Evolutionary conservation across 2,888 invertebrate species (phyloP).

Genomic region (Hermodice carunculata): DNA sequence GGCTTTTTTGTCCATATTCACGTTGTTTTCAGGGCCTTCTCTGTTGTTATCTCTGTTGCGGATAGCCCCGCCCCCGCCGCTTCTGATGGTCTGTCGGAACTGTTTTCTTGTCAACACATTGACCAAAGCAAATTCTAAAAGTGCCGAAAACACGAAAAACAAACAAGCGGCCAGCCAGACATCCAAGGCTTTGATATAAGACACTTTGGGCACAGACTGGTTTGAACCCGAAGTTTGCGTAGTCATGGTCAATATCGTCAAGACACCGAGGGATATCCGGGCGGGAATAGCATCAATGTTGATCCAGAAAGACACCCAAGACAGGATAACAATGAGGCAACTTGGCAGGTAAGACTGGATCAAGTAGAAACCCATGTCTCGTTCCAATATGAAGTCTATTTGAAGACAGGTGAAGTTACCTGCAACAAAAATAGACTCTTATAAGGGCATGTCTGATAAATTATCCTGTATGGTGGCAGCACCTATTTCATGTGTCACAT

Average conservation of each 20-base stretch:
- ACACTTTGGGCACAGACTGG: conserved; percentile 30
- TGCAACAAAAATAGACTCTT: conserved; percentile 32
- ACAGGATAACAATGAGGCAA: conserved; percentile 62
- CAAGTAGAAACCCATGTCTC: conserved; percentile 66
- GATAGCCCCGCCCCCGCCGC: no score
- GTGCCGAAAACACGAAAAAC: conserved; percentile 30
- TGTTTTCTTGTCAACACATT: conserved; percentile 28
- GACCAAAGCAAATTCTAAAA: conserved; percentile 32
- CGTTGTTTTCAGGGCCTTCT: no score
- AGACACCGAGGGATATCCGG: conserved; percentile 28
- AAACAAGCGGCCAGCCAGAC: conserved; percentile 33
- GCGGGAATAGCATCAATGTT: conserved; percentile 35
- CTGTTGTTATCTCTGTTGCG: no score
- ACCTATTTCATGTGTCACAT: no score
- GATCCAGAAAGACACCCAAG: conserved; percentile 64
- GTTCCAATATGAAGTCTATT: conserved; percentile 51
- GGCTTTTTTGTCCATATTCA: no score
- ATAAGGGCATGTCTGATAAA: no score
- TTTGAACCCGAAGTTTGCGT: conserved; percentile 24
- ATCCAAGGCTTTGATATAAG: conserved; percentile 35
- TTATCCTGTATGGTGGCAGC: no score
- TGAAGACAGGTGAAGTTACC: conserved; percentile 30
- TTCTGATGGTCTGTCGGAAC: no score
- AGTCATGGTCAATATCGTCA: conserved; percentile 35
- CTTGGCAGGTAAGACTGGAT: conserved; percentile 67